Percentiles rank a stretch among this genome's conserved stretches.
These are phyloP conservation scores for Zootoca vivipara DNA, from an alignment of 2,113 vertebrate species.

Conservation along the genomic window DNA sequence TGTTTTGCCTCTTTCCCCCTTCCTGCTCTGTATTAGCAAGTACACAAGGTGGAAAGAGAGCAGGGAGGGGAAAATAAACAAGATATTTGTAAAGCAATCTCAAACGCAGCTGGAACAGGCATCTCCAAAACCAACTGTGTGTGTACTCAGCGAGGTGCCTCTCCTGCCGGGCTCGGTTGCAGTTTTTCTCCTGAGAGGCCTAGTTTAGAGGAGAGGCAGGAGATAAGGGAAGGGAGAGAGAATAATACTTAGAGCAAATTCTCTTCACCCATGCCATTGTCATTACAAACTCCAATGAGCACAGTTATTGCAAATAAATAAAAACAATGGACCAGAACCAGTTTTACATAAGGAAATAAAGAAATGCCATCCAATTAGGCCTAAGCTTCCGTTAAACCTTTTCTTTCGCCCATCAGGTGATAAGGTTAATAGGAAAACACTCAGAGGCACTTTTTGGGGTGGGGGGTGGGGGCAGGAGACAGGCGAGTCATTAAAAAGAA, in stretches of 20 bases:
- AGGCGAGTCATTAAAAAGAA: conserved; percentile 57
- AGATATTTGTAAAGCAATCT: conserved; percentile 69
- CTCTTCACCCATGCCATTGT: conserved; percentile 81
- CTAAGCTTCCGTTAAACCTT: conserved; percentile 75
- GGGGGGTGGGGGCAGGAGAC: conserved; percentile 48
- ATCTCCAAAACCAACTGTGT: conserved; percentile 46
- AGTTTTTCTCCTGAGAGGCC: conserved; percentile 75
- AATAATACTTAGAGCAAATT: conserved; percentile 83
- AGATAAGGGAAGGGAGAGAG: conserved; percentile 64
- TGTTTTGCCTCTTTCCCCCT: neutral
- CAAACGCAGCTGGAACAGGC: conserved; percentile 25
- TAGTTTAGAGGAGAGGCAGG: conserved; percentile 71
- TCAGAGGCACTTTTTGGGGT: conserved; percentile 62
- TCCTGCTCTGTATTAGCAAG: conserved; percentile 21
- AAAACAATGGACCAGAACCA: conserved; percentile 85
- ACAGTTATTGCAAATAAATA: conserved; percentile 84
- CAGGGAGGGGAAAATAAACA: conserved; percentile 60
- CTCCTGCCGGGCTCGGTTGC: conserved; percentile 67
- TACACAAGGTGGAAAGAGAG: conserved; percentile 50
- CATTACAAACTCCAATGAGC: conserved; percentile 85
- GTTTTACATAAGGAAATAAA: conserved; percentile 82
- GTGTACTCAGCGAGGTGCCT: conserved; percentile 68
- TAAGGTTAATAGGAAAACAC: conserved; percentile 77
- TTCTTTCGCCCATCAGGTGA: conserved; percentile 73
- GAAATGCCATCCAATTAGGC: conserved; percentile 77